Evolutionary conservation across 1,140 invertebrate species (phyloP).

Genomic region (Neoseiulus cucumeris): DNA sequence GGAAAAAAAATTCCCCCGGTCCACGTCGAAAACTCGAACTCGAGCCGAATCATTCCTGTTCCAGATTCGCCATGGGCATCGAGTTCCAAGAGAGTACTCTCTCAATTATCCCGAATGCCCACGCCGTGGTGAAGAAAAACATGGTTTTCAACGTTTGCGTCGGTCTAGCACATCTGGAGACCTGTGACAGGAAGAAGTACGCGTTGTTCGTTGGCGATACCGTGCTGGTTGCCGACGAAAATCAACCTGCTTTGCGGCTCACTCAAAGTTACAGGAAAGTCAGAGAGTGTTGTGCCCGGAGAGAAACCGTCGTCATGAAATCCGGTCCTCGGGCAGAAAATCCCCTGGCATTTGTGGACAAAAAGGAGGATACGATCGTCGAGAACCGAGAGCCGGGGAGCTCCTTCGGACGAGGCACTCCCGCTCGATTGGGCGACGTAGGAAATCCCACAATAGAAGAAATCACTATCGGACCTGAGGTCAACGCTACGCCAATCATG

Average conservation of each 20-base stretch:
- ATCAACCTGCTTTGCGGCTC: slow-evolving; percentile 56
- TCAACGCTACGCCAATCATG: slow-evolving; percentile 80
- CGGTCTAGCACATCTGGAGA: slow-evolving; percentile 68
- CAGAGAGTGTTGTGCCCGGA: slow-evolving; percentile 81
- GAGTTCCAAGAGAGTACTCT: slow-evolving; percentile 91
- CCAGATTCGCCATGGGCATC: slow-evolving; percentile 77
- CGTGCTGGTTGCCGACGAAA: slow-evolving; percentile 74
- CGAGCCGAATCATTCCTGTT: slow-evolving; percentile 13
- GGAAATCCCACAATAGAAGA: slow-evolving; percentile 97
- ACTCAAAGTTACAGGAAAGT: slow-evolving; percentile 78
- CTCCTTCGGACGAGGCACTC: slow-evolving; percentile 91
- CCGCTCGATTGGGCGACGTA: slow-evolving; percentile 85
- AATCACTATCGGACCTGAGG: slow-evolving; percentile 92
- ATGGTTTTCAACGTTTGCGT: slow-evolving; percentile 96
- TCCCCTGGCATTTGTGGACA: slow-evolving; percentile 88
- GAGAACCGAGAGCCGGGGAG: slow-evolving; percentile 93
- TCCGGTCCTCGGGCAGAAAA: slow-evolving; percentile 76
- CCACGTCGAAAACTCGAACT: neutral
- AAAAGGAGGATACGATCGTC: slow-evolving; percentile 89
- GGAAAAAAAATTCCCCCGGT: neutral
- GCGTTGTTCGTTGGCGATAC: slow-evolving; percentile 93
- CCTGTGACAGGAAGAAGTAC: slow-evolving; percentile 61
- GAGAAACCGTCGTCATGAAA: slow-evolving; percentile 58
- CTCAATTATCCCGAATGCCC: slow-evolving; percentile 72
- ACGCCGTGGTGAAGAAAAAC: slow-evolving; percentile 51